Conservation (phyloP, 2,113 vertebrate species). For the Isurus oxyrinchus region DNA sequence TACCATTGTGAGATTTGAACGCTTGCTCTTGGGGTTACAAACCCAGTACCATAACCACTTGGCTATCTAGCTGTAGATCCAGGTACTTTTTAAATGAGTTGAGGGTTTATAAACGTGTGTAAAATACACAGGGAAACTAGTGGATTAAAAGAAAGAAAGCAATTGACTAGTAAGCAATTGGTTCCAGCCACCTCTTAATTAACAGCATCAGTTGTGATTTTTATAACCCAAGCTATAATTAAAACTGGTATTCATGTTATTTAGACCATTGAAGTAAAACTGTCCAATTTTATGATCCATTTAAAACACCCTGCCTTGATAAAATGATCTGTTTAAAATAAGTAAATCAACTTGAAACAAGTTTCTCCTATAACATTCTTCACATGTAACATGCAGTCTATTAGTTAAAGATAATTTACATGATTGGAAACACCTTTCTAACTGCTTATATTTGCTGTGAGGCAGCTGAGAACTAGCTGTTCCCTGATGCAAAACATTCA, state of each 20-base stretch:
- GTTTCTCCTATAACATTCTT: not conserved
- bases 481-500: constrained; percentile 14
- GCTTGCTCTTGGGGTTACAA: no score
- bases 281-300: constrained; percentile 21
- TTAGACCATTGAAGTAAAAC: not conserved
- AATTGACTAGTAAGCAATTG: not conserved
- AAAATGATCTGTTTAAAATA: constrained; percentile 34
- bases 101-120: not conserved
- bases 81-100: no score
- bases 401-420: constrained; percentile 29
- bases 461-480: not conserved
- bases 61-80: no score
- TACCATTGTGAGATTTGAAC: no score
- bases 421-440: constrained; percentile 30
- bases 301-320: not conserved
- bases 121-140: no score
- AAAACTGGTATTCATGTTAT: constrained; percentile 21
- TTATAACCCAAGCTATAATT: not conserved
- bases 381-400: not conserved
- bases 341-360: constrained; percentile 22
- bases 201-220: constrained; percentile 23
- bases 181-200: constrained; percentile 17
- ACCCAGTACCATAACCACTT: no score
- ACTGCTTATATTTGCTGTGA: not conserved
- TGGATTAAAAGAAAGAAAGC: not conserved